Evolutionary conservation across 2,888 invertebrate genomes (phyloP).

Genomic region (Hirtodrosophila alboralis): DNA sequence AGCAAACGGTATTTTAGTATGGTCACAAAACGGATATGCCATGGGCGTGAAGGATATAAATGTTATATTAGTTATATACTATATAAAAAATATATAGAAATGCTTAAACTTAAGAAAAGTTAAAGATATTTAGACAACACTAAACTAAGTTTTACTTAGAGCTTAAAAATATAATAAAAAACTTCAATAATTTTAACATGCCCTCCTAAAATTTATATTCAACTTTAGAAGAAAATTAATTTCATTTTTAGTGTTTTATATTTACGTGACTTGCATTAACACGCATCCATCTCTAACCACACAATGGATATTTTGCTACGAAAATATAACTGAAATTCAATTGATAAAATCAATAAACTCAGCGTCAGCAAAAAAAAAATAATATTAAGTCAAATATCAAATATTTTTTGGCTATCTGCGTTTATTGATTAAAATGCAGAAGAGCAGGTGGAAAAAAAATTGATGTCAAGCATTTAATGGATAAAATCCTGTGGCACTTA

Average conservation of each 20-base stretch:
- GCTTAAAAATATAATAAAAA: too few species aligned
- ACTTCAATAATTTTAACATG: too few species aligned
- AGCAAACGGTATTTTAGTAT: constrained; percentile 8
- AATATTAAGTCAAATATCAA: constrained; percentile 39
- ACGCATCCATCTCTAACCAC: constrained; percentile 19
- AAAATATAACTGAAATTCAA: constrained; percentile 37
- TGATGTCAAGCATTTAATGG: constrained; percentile 57
- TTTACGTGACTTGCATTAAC: neutral
- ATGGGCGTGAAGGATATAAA: neutral
- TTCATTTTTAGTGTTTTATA: too few species aligned
- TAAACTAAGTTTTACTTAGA: too few species aligned
- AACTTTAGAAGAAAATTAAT: too few species aligned
- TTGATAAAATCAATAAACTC: constrained; percentile 44
- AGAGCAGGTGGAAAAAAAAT: constrained; percentile 2
- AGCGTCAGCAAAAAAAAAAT: constrained; percentile 10
- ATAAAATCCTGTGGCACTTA: constrained; percentile 55
- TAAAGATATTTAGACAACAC: too few species aligned
- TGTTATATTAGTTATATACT: too few species aligned
- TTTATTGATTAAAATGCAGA: constrained; percentile 48
- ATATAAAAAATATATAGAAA: too few species aligned
- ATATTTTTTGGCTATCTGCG: constrained; percentile 35
- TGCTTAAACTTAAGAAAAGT: too few species aligned
- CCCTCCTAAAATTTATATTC: too few species aligned
- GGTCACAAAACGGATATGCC: constrained; percentile 8
- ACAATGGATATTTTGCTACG: neutral